These are phyloP conservation scores for Smutsia gigantea DNA, from an alignment of 2,797 vertebrate species.

Conservation along the genomic window DNA sequence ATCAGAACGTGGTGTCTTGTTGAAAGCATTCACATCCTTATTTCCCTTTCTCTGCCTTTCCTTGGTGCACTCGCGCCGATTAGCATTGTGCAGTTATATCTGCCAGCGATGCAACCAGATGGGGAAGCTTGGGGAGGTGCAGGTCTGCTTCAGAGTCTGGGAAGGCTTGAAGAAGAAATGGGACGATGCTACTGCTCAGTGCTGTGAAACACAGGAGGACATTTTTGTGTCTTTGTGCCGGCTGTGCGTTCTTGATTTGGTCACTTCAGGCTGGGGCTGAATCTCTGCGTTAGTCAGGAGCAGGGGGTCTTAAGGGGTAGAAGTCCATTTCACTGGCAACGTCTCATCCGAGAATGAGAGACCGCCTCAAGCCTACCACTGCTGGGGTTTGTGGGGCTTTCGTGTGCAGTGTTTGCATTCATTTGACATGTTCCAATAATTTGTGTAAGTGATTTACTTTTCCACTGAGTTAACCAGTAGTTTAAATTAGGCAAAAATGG, in stretches of 20 bases:
- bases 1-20: neutral
- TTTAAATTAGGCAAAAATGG: neutral
- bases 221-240: neutral
- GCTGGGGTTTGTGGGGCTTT: neutral
- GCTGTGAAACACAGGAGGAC: too few relatives aligned
- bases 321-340: neutral
- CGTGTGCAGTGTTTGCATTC: neutral
- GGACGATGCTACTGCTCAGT: fast-evolving
- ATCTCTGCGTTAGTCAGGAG: neutral
- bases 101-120: neutral
- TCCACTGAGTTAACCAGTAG: neutral
- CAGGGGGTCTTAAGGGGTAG: neutral
- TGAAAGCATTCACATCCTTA: neutral
- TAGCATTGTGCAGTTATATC: fast-evolving
- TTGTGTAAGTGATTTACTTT: neutral
- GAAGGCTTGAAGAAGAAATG: neutral
- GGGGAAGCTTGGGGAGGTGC: neutral
- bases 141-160: too few relatives aligned
- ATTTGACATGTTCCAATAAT: neutral
- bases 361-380: neutral
- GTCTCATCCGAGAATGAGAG: neutral
- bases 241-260: neutral
- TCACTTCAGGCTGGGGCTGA: neutral
- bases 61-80: fast-evolving
- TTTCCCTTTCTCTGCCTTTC: too few relatives aligned